Percentiles rank a stretch among this genome's conserved stretches.
Evolutionary conservation across 2,797 vertebrate species (phyloP).

Genomic region (Malurus splendens): DNA sequence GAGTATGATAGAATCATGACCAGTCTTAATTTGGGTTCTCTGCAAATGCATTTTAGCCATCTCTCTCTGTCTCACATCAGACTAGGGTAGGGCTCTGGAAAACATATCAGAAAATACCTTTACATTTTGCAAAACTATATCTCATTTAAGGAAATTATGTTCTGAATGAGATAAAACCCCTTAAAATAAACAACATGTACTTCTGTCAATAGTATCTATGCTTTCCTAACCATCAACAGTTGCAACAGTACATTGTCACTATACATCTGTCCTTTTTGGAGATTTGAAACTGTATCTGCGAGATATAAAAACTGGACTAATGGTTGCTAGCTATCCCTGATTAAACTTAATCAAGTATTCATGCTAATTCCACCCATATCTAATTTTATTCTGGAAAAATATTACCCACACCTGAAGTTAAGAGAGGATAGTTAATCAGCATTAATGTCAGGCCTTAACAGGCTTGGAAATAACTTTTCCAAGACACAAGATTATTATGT

Average conservation of each 20-base stretch:
- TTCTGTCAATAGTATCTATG: neutral
- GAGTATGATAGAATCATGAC: neutral
- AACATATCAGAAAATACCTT: neutral
- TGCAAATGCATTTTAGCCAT: neutral
- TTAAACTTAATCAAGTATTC: neutral
- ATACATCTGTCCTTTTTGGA: neutral
- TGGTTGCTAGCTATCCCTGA: neutral
- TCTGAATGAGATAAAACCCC: neutral
- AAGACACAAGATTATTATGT: neutral
- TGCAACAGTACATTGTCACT: neutral
- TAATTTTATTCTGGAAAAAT: conserved; percentile 12
- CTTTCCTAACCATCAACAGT: neutral
- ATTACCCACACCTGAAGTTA: neutral
- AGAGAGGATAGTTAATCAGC: conserved; percentile 1
- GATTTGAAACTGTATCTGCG: neutral
- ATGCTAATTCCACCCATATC: neutral
- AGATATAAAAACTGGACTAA: neutral
- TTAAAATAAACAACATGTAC: neutral
- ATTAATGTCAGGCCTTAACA: neutral
- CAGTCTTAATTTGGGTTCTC: neutral
- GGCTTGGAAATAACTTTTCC: neutral
- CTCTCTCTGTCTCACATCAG: neutral
- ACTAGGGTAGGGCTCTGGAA: neutral
- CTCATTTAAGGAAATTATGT: neutral
- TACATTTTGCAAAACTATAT: neutral